Evolutionary conservation across 2,797 vertebrate species (phyloP).

Genomic region (Nasua narica): DNA sequence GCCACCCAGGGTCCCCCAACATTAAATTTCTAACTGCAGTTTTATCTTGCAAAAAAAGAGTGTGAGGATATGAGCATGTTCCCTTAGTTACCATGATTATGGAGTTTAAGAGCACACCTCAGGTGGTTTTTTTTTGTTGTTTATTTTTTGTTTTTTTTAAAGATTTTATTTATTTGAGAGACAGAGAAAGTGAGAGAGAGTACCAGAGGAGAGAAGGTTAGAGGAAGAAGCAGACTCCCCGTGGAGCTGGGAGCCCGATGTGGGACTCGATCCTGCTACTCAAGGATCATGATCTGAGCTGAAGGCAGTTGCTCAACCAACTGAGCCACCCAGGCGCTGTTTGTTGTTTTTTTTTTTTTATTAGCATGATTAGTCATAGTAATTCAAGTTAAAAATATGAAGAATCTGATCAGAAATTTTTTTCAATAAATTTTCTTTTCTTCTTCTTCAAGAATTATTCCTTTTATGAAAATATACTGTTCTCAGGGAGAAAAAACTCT

Average conservation of each 20-base stretch:
- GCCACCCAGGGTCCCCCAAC: too few relatives aligned
- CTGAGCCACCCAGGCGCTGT: too few relatives aligned
- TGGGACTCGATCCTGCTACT: too few relatives aligned
- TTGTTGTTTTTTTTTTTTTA: conserved; percentile 32
- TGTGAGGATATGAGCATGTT: background rate
- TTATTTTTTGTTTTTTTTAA: too few relatives aligned
- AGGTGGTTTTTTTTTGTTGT: background rate
- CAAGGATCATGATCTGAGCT: too few relatives aligned
- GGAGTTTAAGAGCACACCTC: background rate
- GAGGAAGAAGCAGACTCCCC: too few relatives aligned
- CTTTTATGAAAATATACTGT: background rate
- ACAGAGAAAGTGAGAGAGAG: too few relatives aligned
- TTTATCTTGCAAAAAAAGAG: conserved; percentile 27
- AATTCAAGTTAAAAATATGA: conserved; percentile 14
- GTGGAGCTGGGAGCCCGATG: too few relatives aligned
- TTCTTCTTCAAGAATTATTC: conserved; percentile 26
- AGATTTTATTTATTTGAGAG: too few relatives aligned
- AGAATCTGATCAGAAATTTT: background rate
- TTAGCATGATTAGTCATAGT: conserved; percentile 42
- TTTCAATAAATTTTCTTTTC: background rate
- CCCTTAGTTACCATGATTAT: conserved; percentile 27
- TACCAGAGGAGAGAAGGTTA: too few relatives aligned
- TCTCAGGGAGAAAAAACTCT: background rate
- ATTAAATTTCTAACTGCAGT: conserved; percentile 26
- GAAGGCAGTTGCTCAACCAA: too few relatives aligned